Evolutionary conservation across 2,888 invertebrate genomes (phyloP).

Genomic region (Gari tellinella): DNA sequence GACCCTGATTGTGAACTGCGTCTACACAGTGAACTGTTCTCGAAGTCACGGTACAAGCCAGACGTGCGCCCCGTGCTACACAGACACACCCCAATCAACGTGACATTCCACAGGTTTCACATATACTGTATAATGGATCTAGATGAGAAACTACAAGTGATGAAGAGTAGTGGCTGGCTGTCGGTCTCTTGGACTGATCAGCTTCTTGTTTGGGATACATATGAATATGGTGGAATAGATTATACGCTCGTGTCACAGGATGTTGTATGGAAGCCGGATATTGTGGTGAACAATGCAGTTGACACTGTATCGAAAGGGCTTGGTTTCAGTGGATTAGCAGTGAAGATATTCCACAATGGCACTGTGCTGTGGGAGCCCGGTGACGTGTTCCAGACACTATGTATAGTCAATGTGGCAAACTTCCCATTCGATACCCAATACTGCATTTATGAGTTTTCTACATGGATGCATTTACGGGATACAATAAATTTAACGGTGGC

Average conservation of each 20-base stretch:
- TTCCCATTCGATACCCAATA: constrained; percentile 48
- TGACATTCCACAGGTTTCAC: constrained; percentile 27
- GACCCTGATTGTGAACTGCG: constrained; percentile 38
- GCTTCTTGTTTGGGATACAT: constrained; percentile 31
- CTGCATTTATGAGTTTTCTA: constrained; percentile 43
- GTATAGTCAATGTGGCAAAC: constrained; percentile 43
- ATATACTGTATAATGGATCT: constrained; percentile 44
- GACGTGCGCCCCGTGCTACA: constrained; percentile 31
- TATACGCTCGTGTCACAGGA: constrained; percentile 33
- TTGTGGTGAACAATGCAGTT: constrained; percentile 45
- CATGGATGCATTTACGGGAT: constrained; percentile 34
- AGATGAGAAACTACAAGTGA: constrained; percentile 42
- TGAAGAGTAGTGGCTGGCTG: constrained; percentile 48
- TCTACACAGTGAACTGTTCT: constrained; percentile 29
- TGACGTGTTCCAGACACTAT: constrained; percentile 44
- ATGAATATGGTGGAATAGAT: constrained; percentile 29
- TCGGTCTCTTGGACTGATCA: constrained; percentile 42
- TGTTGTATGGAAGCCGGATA: constrained; percentile 47
- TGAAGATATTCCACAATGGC: constrained; percentile 31
- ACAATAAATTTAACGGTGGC: constrained; percentile 37
- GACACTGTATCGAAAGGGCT: constrained; percentile 34
- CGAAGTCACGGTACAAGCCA: constrained; percentile 23
- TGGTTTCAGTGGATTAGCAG: constrained; percentile 34
- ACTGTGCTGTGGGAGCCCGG: constrained; percentile 47
- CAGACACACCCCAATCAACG: constrained; percentile 20